Evolutionary conservation across 2,113 vertebrate genomes (phyloP).

Genomic region (Copsychus sechellarum): DNA sequence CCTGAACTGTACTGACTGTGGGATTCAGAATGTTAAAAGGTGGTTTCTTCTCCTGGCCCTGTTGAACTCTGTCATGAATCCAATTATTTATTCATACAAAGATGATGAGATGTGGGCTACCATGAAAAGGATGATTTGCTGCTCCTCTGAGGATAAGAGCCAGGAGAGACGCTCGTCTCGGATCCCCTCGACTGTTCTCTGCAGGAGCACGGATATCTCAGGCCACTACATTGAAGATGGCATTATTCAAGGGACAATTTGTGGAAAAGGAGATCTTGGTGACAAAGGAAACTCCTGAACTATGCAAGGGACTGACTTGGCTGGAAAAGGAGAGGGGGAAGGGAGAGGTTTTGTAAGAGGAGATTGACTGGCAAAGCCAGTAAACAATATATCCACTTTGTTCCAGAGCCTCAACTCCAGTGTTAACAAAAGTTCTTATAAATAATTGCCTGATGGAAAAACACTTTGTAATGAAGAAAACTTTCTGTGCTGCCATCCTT

Average conservation of each 20-base stretch:
- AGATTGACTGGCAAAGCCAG: conserved; percentile 45
- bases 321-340: conserved; percentile 35
- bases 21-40: conserved; percentile 83
- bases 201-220: conserved; percentile 76
- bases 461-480: conserved; percentile 59
- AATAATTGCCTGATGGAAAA: conserved; percentile 65
- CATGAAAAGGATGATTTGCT: conserved; percentile 89
- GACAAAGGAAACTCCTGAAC: conserved; percentile 67
- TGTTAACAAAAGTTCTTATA: conserved; percentile 66
- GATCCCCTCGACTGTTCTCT: conserved; percentile 80
- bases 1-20: conserved; percentile 82
- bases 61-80: conserved; percentile 95
- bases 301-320: not conserved
- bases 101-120: conserved; percentile 96
- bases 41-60: conserved; percentile 94
- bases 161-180: conserved; percentile 78
- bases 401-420: conserved; percentile 50
- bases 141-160: conserved; percentile 77
- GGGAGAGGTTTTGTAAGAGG: conserved; percentile 42
- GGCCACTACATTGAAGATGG: conserved; percentile 75
- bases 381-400: conserved; percentile 47
- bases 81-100: conserved; percentile 97
- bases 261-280: conserved; percentile 56
- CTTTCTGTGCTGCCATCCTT: conserved; percentile 45
- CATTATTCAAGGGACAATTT: conserved; percentile 61